phyloP scores from a whole-genome alignment of 2,888 invertebrate genomes.

The Himalopsyche tibetana region DNA sequence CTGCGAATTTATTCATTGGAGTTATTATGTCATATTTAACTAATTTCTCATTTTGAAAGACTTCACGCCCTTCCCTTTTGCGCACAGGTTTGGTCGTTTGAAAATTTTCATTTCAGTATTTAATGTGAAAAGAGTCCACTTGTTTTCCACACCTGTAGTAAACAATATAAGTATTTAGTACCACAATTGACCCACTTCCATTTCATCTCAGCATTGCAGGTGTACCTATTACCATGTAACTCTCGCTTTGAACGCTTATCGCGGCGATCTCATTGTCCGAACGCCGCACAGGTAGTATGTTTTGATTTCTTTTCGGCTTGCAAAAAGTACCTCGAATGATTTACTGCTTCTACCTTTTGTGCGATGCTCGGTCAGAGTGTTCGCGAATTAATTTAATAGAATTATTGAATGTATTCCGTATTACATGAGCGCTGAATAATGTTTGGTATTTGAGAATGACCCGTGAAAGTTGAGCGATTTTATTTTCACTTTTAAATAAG shows the following conservation, averaged over 20 bases:
- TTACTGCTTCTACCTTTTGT: not conserved
- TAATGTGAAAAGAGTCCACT: not conserved
- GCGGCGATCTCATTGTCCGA: conserved; percentile 13
- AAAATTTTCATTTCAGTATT: too few species aligned
- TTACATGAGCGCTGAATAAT: conserved; percentile 19
- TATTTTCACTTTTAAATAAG: not conserved
- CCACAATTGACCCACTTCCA: conserved; percentile 59
- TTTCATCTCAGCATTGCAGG: conserved; percentile 56
- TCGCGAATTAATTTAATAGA: not conserved
- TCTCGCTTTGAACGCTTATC: conserved; percentile 56
- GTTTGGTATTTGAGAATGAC: not conserved
- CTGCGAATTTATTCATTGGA: too few species aligned
- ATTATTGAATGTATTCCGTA: conserved; percentile 29
- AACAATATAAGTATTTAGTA: conserved; percentile 53
- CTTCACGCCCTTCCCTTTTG: too few species aligned
- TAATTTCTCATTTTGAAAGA: too few species aligned
- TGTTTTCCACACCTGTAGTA: not conserved
- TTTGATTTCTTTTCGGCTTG: not conserved
- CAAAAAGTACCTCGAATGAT: conserved; percentile 6
- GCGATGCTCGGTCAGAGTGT: not conserved
- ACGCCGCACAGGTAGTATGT: not conserved
- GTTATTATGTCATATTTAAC: too few species aligned
- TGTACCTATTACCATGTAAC: conserved; percentile 54
- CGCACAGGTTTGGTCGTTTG: too few species aligned
- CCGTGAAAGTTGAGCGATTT: not conserved